A percentile compares a stretch with the other conserved stretches of the same genome.
phyloP scores from a whole-genome alignment of 2,113 vertebrate species.

The Microtus pennsylvanicus region DNA sequence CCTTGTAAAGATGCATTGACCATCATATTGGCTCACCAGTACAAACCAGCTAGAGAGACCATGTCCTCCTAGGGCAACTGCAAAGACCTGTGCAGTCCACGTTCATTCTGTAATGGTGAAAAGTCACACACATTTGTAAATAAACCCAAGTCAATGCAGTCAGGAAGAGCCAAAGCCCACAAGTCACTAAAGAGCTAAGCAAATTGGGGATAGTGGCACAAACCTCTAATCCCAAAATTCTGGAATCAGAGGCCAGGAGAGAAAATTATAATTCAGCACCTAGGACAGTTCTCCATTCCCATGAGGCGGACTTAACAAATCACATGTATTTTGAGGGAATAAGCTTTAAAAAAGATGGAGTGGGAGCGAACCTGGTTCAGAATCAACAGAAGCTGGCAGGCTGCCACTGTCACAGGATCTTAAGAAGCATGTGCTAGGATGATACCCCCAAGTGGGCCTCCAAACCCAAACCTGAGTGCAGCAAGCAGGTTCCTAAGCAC shows the following conservation, averaged over 20 bases:
- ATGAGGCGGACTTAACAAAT: not conserved
- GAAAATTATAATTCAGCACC: not conserved
- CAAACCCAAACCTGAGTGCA: not conserved
- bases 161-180: conserved; percentile 38
- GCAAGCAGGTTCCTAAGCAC: not conserved
- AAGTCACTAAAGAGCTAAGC: conserved; percentile 19
- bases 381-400: not conserved
- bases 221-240: not conserved
- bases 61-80: not conserved
- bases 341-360: not conserved
- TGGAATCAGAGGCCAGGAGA: not conserved
- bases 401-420: not conserved
- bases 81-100: conserved; percentile 34
- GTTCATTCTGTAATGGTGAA: conserved; percentile 51
- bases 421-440: not conserved
- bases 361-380: not conserved
- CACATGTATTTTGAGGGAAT: not conserved
- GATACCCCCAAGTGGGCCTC: not conserved
- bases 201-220: not conserved
- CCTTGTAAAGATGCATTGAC: conserved; percentile 57
- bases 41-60: not conserved
- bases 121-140: conserved; percentile 36
- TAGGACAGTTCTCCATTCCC: not conserved
- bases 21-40: conserved; percentile 59
- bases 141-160: conserved; percentile 43